phyloP scores from a whole-genome alignment of 2,797 vertebrate species.

The Toxotes lorentzi region DNA sequence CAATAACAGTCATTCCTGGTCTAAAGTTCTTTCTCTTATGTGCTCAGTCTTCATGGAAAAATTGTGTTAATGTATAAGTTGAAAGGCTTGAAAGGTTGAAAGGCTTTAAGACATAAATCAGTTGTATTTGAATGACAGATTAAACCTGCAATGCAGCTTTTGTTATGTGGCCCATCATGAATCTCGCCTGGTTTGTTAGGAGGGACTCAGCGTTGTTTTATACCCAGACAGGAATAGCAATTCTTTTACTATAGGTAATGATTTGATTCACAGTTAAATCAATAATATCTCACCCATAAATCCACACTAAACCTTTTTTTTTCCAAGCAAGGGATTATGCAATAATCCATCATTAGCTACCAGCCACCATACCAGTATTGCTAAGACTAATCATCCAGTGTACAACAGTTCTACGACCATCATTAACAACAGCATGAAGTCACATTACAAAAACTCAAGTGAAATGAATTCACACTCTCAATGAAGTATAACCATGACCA shows the following conservation, averaged over 20 bases:
- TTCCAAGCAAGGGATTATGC: no score
- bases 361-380: background rate
- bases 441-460: slow-evolving; percentile 18
- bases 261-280: no score
- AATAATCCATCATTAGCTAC: background rate
- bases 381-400: slow-evolving; percentile 1
- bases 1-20: slow-evolving; percentile 24
- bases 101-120: background rate
- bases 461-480: slow-evolving; percentile 40
- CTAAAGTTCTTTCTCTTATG: slow-evolving; percentile 20
- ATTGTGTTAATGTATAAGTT: slow-evolving; percentile 39
- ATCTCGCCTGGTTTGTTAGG: no score
- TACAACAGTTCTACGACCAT: slow-evolving; percentile 6
- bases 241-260: no score
- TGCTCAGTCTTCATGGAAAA: slow-evolving; percentile 28
- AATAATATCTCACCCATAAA: no score
- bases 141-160: background rate
- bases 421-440: slow-evolving; percentile 30
- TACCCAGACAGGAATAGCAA: no score
- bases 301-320: no score
- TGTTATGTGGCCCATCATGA: background rate
- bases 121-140: slow-evolving; percentile 7
- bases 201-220: no score
- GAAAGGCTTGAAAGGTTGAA: no score
- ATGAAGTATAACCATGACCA: slow-evolving; percentile 22